These are phyloP conservation scores for Mesoclemmys tuberculata DNA, from an alignment of 2,113 vertebrate species.

Conservation along the genomic window DNA sequence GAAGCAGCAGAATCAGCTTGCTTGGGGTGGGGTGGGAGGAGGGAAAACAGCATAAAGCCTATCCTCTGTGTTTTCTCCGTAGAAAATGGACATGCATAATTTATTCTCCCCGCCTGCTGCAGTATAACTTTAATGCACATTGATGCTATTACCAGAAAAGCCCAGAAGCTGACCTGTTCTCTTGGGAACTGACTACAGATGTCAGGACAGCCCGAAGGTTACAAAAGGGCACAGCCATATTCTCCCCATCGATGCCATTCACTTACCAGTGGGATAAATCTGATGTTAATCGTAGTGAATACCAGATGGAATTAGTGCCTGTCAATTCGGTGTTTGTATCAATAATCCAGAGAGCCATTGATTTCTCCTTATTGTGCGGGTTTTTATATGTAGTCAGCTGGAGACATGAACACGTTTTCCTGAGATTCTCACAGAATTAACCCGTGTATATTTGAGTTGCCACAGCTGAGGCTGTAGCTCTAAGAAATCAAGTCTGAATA, in stretches of 20 bases:
- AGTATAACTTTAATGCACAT: constrained; percentile 27
- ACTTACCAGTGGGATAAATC: constrained; percentile 69
- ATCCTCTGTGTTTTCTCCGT: constrained; percentile 29
- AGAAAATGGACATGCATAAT: constrained; percentile 72
- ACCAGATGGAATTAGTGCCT: constrained; percentile 60
- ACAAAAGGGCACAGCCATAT: constrained; percentile 13
- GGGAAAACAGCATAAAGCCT: neutral
- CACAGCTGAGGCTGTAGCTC: constrained; percentile 21
- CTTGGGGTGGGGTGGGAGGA: neutral
- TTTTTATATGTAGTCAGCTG: constrained; percentile 27
- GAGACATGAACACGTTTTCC: constrained; percentile 25
- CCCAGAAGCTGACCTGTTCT: constrained; percentile 23
- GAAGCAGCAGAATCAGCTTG: neutral
- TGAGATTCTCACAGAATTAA: constrained; percentile 24
- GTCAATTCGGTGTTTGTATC: neutral
- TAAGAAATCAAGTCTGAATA: neutral
- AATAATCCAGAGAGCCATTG: constrained; percentile 57
- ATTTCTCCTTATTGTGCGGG: constrained; percentile 36
- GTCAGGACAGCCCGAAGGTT: constrained; percentile 55
- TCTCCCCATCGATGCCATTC: neutral
- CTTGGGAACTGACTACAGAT: constrained; percentile 40
- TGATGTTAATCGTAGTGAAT: constrained; percentile 39
- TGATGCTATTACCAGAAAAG: constrained; percentile 55
- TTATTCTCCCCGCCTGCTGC: constrained; percentile 67
- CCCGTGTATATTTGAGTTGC: constrained; percentile 23